Evolutionary conservation across 2,797 vertebrate species (phyloP).

Genomic region (Eulemur mongoz): DNA sequence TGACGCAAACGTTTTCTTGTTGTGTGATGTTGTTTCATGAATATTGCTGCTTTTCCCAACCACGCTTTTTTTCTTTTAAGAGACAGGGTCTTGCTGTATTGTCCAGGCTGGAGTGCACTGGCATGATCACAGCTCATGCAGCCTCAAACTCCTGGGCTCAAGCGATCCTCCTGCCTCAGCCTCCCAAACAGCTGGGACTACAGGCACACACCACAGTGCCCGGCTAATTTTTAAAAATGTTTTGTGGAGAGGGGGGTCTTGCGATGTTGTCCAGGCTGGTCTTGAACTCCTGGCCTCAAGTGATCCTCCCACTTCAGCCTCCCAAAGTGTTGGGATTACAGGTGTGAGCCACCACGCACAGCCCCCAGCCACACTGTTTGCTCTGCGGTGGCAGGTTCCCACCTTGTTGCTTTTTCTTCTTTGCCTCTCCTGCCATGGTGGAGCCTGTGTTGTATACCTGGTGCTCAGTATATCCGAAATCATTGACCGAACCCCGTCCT

Average conservation of each 20-base stretch:
- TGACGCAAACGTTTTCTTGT: rapidly evolving
- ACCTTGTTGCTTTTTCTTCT: not conserved
- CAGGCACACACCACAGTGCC: too few species aligned
- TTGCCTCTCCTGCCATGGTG: rapidly evolving
- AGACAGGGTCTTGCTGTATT: not conserved
- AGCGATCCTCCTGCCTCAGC: not conserved
- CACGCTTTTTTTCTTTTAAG: not conserved
- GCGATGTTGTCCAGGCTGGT: too few species aligned
- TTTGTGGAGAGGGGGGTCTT: too few species aligned
- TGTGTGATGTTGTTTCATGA: rapidly evolving
- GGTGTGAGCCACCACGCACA: too few species aligned
- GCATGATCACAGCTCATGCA: not conserved
- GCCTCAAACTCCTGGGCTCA: not conserved
- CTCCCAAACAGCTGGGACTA: not conserved
- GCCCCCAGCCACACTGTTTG: not conserved
- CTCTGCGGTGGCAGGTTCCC: not conserved
- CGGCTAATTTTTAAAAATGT: too few species aligned
- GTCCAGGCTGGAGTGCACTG: not conserved
- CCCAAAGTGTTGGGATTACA: too few species aligned
- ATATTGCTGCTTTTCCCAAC: not conserved
- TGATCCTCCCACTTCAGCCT: too few species aligned
- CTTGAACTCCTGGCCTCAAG: too few species aligned
- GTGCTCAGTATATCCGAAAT: not conserved
- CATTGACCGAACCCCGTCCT: rapidly evolving
- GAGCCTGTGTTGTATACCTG: rapidly evolving